These are phyloP conservation scores for Acanthosepion esculentum DNA, from an alignment of 2,888 invertebrate genomes.

Conservation along the genomic window DNA sequence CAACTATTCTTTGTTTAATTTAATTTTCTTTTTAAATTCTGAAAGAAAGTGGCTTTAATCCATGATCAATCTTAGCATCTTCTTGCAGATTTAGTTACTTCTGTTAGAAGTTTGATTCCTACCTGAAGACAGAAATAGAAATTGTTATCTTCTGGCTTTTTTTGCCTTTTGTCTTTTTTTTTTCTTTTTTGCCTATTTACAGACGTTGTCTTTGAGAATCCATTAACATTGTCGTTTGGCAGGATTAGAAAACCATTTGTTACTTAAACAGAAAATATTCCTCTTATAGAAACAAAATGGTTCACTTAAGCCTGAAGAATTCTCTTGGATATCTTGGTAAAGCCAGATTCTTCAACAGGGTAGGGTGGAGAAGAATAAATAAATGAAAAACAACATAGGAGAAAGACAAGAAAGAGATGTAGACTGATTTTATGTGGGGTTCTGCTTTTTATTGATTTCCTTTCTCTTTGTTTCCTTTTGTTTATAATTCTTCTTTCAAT, in stretches of 20 bases:
- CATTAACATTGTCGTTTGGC: slow-evolving; percentile 8
- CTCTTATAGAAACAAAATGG: background rate
- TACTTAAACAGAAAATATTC: slow-evolving; percentile 23
- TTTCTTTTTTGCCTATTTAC: background rate
- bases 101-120: background rate
- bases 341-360: background rate
- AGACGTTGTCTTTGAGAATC: slow-evolving; percentile 9
- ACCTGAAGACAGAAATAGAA: background rate
- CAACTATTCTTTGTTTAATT: background rate
- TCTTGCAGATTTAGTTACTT: background rate
- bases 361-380: background rate
- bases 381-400: background rate
- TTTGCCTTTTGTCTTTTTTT: background rate
- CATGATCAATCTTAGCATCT: background rate
- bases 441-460: background rate
- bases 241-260: slow-evolving; percentile 15
- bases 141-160: background rate
- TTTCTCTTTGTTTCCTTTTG: background rate
- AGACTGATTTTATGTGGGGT: background rate
- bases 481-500: background rate
- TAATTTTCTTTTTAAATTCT: background rate
- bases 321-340: slow-evolving; percentile 10
- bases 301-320: slow-evolving; percentile 33
- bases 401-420: background rate
- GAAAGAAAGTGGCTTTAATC: background rate